Base-by-base conservation (phyloP, 2,797 vertebrate genomes). In the Macrochelys suwanniensis region DNA sequence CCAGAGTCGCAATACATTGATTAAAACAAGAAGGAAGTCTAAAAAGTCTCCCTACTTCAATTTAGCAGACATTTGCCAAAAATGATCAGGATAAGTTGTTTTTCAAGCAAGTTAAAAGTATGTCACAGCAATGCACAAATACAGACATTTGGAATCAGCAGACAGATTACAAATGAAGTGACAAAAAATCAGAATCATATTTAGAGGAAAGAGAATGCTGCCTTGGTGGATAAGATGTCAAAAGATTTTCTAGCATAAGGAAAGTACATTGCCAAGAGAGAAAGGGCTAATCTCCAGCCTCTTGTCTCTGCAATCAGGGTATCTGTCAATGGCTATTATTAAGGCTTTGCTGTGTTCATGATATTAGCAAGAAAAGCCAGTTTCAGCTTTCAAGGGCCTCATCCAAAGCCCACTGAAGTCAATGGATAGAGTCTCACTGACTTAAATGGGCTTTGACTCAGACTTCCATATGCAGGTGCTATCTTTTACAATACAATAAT, bases 141-240 rank as follows among this genome's bases (percentile, higher is more conserved):
- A 71, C 86, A 93, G 81, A 82, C 31, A 65, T 28, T 86, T 71
- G 33, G 33, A 87, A 82, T 80, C 42, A 90, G 47, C 33, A 87
- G 85, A 51, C 84, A 91, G 26, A 68, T 68, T 68, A 68, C 33
- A 68, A 31, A 37, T 68, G n/a, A 68, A 85, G 33, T 68, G 59
- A 82, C 87, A 91, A 77, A 90, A 16, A 84, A 83, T 53, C 45
- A 61, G 42, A 87, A 86, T 86, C 49, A 9, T 37, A 56, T 65
- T 82, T 93, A 49, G 74, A 51, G 49, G 53, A 90, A 89, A 90
- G 83, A 54, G 88, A 84, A 17, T 50, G 4, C 37, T 95, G 85
- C 45, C 89, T 47, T 88, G 12, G 42, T 79, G 77, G 28, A 87
- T 88, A 16, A 90, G 84, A 78, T 31, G 51, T 49, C 11, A 87